Evolutionary conservation across 1,140 invertebrate species (phyloP), one percentile per base, ranked within the genome.

Genomic region (Drosophila rhopaloa): DNA sequence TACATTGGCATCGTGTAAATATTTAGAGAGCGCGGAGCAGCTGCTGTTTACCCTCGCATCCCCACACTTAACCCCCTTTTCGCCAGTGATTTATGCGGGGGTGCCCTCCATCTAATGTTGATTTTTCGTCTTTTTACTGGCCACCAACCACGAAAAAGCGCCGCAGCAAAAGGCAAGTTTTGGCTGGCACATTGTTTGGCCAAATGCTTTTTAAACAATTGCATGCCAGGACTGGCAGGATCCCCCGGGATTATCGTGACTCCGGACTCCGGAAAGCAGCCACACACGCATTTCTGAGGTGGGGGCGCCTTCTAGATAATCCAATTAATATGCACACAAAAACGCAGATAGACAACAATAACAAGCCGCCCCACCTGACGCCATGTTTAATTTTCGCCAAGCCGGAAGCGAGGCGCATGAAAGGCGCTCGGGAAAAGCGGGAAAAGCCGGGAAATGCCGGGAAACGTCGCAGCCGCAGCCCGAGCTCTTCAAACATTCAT

Each of bases 191-290:
- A 65, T 61, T 81, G 82, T 85, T 85, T 86, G 79, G 61, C 59
- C 83, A 88, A 88, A 88, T 88, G 83, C 84, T 88, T 89, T 88
- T 89, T 84, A 88, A 88, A 81, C 80, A 88, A 88, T 88, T 88
- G 84, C 84, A 84, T 74, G 80, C 84, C 76, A 71, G 53, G 41
- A 79, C 71, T 63, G 38, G 50, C 66, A 57, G 78, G 35, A 82
- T 88, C 79, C 83, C 68, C 48, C 43, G 84, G 77, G 83, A 89
- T 88, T 88, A 89, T 74, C 77, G 80, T 88, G 83, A 88, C 83
- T 82, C 70, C 14, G 10, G 35, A 41, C 9, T 32, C 6, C 29
- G 24, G 32, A 40, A 32, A 76, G 35, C 57, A n/a, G n/a, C 16
- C 58, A 68, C 55, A 59, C 62, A 59, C 60, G 62, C 60, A 57